A percentile compares a stretch with the other conserved stretches of the same genome.
Conservation (phyloP, 1,140 invertebrate genomes). For the Trichoplusia ni region DNA sequence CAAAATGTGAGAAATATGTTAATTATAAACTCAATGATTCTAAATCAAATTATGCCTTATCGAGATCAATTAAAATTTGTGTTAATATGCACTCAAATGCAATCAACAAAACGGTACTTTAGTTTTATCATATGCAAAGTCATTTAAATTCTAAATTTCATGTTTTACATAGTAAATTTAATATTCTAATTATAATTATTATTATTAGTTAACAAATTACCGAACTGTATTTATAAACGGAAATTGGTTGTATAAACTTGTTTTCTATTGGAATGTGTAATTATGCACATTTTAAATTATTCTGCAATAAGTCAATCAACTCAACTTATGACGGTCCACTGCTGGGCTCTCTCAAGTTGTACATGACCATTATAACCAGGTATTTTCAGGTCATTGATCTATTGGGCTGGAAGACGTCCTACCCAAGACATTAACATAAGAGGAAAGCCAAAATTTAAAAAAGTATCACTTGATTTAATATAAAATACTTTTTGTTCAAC, state of each 20-base stretch:
- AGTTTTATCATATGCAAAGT: not conserved
- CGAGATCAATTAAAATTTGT: constrained; percentile 1
- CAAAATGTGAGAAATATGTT: not conserved
- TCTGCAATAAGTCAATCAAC: not conserved
- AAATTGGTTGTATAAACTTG: not conserved
- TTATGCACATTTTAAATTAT: constrained; percentile 2
- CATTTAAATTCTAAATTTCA: not conserved
- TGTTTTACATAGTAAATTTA: constrained; percentile 1
- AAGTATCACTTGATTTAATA: no score
- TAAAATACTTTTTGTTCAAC: no score
- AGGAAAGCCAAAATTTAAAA: no score
- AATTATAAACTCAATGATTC: not conserved
- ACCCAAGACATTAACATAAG: no score
- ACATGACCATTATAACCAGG: not conserved
- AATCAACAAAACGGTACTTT: constrained; percentile 1
- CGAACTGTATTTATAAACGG: not conserved
- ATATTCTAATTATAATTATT: constrained; percentile 3
- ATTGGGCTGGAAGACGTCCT: no score
- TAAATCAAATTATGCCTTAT: not conserved
- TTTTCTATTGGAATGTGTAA: not conserved
- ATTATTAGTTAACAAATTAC: not conserved
- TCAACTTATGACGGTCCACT: no score
- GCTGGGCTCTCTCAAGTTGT: not conserved
- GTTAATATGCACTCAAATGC: constrained; percentile 13
- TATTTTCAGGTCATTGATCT: no score